Evolutionary conservation across 2,888 invertebrate species (phyloP), one percentile per base, ranked within the genome.

Genomic region (Eupithecia abbreviata): DNA sequence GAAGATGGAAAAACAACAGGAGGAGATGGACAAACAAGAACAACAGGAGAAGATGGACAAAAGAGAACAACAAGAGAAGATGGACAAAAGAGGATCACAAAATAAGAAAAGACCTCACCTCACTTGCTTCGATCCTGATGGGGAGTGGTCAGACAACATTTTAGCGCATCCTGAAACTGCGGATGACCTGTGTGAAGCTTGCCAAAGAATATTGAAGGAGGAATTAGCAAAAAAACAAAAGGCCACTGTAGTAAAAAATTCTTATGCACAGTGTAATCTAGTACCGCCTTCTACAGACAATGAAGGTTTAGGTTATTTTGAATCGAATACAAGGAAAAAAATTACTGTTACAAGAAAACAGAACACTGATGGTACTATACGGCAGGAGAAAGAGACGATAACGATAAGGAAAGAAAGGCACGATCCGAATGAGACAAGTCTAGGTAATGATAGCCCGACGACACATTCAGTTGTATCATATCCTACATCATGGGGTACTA

Each of bases 331-430:
- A 5, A 83, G 84, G 18, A 88, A 82, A 80, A 86, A 86, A 41
- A 84, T 81, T n/a, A 88, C 80, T 81, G 80, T 90, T 0, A 87
- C 77, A 58, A 83, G 88, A 79, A 83, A 79, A 2, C 79, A 81
- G 55, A 86, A 88, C 47, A 71, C 79, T 7, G 89, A 90, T 82
- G 90, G 89, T 3, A 86, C 85, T 2, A 82, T 89, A 42, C 79
- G 81, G 49, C 89, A 90, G 81, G 83, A 86, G 68, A 87, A 77
- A 77, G 82, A 87, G 71, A 85, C 81, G 2, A 84, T 87, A 15
- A 84, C 81, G 10, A 83, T 86, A 4, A 85, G 73, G 47, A 84
- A 84, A 75, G 78, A 83, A 41, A 84, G 79, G 78, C 82, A 84
- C 30, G 84, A 87, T 77, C 84, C 87, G 0, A 82, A 78, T 18